phyloP scores from a whole-genome alignment of 1,140 invertebrate species.

The Paramacrobiotus metropolitanus region DNA sequence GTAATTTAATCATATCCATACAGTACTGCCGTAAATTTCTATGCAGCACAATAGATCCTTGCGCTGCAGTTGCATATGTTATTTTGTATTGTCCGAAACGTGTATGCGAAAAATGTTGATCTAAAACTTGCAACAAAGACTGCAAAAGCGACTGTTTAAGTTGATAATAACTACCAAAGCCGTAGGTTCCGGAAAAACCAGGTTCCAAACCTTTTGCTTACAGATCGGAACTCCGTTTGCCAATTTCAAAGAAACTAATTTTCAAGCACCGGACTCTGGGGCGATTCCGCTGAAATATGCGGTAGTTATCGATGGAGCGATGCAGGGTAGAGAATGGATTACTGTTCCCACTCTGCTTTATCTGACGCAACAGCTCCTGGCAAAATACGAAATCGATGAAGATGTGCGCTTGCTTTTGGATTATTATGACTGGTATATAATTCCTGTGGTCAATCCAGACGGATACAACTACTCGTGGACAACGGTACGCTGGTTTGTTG shows the following conservation, averaged over 20 bases:
- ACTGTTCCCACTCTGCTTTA: background rate
- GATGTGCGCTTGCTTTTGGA: background rate
- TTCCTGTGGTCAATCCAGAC: background rate
- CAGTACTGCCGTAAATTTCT: no score
- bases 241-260: background rate
- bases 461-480: background rate
- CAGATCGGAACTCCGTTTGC: background rate
- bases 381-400: background rate
- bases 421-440: background rate
- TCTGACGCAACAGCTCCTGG: background rate
- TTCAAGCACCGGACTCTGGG: background rate
- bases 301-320: background rate
- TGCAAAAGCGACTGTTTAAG: no score
- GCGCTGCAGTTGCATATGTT: no score
- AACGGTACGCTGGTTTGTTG: background rate
- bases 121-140: no score
- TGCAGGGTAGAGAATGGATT: constrained; percentile 1
- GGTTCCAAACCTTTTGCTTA: no score
- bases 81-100: no score
- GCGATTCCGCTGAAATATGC: background rate
- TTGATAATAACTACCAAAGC: no score
- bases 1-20: no score
- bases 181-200: no score
- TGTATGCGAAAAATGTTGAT: no score
- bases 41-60: no score